phyloP scores from a whole-genome alignment of 2,888 invertebrate genomes.

The Acholoe squamosa region DNA sequence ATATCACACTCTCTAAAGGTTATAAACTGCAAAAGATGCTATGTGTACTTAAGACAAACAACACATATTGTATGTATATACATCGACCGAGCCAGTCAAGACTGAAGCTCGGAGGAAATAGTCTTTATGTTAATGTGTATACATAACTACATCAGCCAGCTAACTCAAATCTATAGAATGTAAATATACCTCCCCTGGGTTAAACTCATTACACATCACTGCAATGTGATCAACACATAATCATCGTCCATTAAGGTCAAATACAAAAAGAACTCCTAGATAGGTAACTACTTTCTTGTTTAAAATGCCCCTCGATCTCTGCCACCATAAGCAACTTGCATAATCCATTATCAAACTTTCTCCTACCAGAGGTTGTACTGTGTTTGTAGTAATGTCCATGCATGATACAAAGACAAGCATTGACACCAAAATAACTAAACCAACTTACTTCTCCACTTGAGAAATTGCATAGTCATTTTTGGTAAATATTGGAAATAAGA shows the following conservation, averaged over 20 bases:
- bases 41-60: neutral
- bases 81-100: neutral
- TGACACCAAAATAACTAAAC: constrained; percentile 35
- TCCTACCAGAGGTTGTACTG: neutral
- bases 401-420: neutral
- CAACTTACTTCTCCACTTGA: neutral
- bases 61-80: constrained; percentile 1
- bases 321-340: constrained; percentile 4
- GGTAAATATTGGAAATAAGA: neutral
- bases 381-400: neutral
- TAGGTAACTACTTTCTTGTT: constrained; percentile 2
- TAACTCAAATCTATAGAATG: neutral
- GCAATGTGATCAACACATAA: constrained; percentile 35
- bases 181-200: neutral
- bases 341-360: neutral
- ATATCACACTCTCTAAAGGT: constrained; percentile 20
- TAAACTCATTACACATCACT: neutral
- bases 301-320: neutral
- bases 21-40: constrained; percentile 10
- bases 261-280: neutral
- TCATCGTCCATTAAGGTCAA: neutral
- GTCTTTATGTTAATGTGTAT: neutral
- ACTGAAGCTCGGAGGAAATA: neutral
- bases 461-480: constrained; percentile 44
- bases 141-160: neutral